Evolutionary conservation across 2,797 vertebrate species (phyloP).

Genomic region (Myripristis jacobus): DNA sequence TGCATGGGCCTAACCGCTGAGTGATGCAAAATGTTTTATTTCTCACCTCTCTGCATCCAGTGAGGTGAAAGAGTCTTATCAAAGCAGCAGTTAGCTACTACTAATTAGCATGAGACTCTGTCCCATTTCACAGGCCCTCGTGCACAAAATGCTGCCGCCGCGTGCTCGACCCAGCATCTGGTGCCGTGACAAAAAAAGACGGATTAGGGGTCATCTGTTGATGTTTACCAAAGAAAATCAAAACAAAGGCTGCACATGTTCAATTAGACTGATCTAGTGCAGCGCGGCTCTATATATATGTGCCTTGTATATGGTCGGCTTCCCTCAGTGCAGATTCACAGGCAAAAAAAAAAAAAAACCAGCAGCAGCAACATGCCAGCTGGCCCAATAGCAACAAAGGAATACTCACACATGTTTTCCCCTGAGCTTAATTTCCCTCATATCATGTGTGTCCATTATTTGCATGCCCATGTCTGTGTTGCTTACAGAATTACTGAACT

Average conservation of each 20-base stretch:
- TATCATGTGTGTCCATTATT: conserved; percentile 37
- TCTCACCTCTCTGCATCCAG: conserved; percentile 17
- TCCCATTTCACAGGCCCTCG: conserved; percentile 63
- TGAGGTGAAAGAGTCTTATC: conserved; percentile 25
- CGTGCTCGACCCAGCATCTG: conserved; percentile 75
- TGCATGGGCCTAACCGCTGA: background rate
- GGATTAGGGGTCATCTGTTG: conserved; percentile 70
- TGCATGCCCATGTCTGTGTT: conserved; percentile 30
- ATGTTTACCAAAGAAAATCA: conserved; percentile 65
- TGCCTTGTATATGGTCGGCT: conserved; percentile 22
- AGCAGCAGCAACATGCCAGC: conserved; percentile 36
- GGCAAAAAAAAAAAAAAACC: conserved; percentile 37
- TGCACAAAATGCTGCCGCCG: conserved; percentile 64
- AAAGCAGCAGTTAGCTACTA: conserved; percentile 44
- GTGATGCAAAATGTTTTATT: background rate
- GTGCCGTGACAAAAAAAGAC: conserved; percentile 59
- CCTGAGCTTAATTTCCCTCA: conserved; percentile 38
- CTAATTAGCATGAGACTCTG: conserved; percentile 50
- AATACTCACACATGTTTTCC: conserved; percentile 36
- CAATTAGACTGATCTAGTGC: conserved; percentile 56
- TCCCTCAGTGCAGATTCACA: background rate
- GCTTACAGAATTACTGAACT: too few relatives aligned
- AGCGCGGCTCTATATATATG: conserved; percentile 38
- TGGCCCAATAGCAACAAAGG: conserved; percentile 36
- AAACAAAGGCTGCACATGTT: conserved; percentile 53